Evolutionary conservation across 2,113 vertebrate genomes (phyloP).

Genomic region (Atlantisia rogersi): DNA sequence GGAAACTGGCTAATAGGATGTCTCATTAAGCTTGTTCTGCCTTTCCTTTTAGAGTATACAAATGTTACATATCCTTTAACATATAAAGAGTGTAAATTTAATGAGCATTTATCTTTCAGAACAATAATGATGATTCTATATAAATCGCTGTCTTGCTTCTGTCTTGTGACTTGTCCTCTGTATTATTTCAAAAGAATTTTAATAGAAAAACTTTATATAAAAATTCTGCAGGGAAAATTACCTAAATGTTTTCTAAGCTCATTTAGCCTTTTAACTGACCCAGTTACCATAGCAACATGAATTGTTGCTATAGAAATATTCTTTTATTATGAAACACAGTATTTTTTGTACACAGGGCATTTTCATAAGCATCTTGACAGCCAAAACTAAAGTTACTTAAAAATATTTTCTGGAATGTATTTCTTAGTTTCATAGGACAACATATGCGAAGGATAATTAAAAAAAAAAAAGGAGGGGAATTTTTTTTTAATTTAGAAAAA

Average conservation of each 20-base stretch:
- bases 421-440: neutral
- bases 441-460: neutral
- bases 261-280: neutral
- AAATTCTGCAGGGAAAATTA: neutral
- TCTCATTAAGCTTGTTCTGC: neutral
- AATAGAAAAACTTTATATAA: neutral
- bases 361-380: neutral
- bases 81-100: neutral
- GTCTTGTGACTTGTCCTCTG: neutral
- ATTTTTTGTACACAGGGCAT: neutral
- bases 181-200: neutral
- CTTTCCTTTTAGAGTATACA: neutral
- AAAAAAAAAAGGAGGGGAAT: neutral
- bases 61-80: neutral
- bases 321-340: neutral
- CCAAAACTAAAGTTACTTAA: neutral
- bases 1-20: no score
- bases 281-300: constrained; percentile 46
- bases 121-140: neutral
- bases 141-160: neutral
- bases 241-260: neutral
- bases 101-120: neutral
- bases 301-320: neutral
- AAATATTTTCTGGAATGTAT: neutral
- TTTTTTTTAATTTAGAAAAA: neutral